Base-by-base conservation (phyloP, 2,113 vertebrate species). In the Dicrurus megarhynchus region DNA sequence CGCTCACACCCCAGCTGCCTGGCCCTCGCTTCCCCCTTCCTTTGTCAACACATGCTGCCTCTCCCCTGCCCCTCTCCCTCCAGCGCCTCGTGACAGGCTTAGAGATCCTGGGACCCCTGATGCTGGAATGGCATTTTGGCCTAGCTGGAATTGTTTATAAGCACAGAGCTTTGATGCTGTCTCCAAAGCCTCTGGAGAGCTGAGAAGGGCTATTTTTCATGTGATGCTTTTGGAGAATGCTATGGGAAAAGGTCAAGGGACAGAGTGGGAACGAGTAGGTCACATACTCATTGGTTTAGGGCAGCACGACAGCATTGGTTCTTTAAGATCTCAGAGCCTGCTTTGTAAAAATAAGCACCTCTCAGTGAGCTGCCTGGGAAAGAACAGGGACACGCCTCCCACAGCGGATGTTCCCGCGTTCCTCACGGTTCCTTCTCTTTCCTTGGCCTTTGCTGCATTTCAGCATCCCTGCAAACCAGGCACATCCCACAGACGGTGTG, bases 191-290 rank as follows among this genome's bases (percentile, higher is more conserved):
- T 91, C 93, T 73, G 70, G 91, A 93, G 95, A 83, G 81, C 88
- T 71, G 80, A 90, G 92, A 84, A 87, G 49, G 53, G 86, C 86
- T 93, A 87, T 97, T 96, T 96, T 96, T 96, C 92, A 87, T 94
- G 80, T 61, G 80, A 81, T 84, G 80, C 86, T 94, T 92, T 94
- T 93, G 95, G 96, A 95, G 81, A 96, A 93, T 80, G 93, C 89
- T 94, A 83, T 97, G 97, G 97, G 97, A 97, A 97, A 97, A 97
- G 97, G 97, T 95, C 97, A 97, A 76, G 84, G 93, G 81, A 93
- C 96, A 90, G 87, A 94, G 50, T 87, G 94, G 95, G 95, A 97
- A 97, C 0, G 35, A 92, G 78, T 32, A 87, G 95, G 97, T 97
- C 97, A 97, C 94, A 89, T 96, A 97, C 88, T 97, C 84, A 30